phyloP scores from a whole-genome alignment of 1,140 invertebrate genomes.

The Tigriopus japonicus region DNA sequence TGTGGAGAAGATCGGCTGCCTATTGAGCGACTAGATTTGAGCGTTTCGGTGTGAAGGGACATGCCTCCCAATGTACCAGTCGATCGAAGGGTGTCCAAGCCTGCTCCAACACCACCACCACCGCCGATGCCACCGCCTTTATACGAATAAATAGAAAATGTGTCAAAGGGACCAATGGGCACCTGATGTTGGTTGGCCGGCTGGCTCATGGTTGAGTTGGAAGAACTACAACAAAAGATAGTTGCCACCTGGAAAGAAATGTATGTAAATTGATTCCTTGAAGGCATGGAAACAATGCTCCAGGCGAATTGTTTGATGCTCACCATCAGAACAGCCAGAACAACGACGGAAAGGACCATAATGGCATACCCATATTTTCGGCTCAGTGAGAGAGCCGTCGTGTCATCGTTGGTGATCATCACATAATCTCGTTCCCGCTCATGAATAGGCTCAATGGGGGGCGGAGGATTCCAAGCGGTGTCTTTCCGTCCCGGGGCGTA shows the following conservation, averaged over 20 bases:
- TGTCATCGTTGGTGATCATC: background rate
- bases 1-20: background rate
- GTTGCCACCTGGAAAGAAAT: background rate
- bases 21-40: no score
- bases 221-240: constrained; percentile 8
- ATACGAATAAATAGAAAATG: constrained; percentile 7
- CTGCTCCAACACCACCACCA: background rate
- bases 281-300: background rate
- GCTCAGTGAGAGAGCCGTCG: background rate
- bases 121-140: background rate
- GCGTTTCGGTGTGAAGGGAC: background rate
- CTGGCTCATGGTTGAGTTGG: constrained; percentile 12
- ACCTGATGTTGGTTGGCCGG: background rate
- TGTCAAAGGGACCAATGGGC: background rate
- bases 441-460: background rate
- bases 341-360: constrained; percentile 1
- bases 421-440: background rate
- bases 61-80: background rate
- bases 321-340: constrained; percentile 8
- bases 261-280: no score
- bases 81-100: background rate
- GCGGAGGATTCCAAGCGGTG: background rate
- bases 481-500: background rate
- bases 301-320: background rate
- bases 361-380: constrained; percentile 7